A percentile compares a stretch with the other conserved stretches of the same genome.
phyloP scores from a whole-genome alignment of 2,888 invertebrate species.

The Lithophane leautieri region DNA sequence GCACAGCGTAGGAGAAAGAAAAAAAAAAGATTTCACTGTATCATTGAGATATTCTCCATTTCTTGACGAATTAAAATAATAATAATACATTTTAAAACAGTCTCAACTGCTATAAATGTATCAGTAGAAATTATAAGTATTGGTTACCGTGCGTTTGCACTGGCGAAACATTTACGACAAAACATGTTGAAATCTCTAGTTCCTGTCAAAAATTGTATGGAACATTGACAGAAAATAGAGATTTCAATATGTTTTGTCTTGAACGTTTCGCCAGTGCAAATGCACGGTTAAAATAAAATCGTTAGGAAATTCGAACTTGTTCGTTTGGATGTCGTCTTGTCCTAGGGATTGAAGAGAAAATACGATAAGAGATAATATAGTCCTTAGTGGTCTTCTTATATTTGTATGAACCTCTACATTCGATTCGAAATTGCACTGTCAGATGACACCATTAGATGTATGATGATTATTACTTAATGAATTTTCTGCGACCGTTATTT shows the following conservation, averaged over 20 bases:
- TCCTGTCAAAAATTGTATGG: too few species aligned
- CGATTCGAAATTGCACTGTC: background rate
- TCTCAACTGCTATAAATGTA: too few species aligned
- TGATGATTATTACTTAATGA: background rate
- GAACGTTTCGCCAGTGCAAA: too few species aligned
- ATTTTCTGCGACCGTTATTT: background rate
- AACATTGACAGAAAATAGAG: too few species aligned
- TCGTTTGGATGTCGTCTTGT: too few species aligned
- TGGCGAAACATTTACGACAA: too few species aligned
- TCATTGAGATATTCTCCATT: background rate
- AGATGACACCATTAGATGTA: background rate
- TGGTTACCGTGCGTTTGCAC: too few species aligned
- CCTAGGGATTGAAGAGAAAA: background rate
- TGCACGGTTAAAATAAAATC: background rate
- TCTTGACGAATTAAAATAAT: background rate
- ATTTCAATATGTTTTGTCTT: too few species aligned
- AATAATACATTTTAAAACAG: background rate
- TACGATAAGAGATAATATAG: background rate
- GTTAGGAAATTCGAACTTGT: background rate
- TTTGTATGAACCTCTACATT: background rate
- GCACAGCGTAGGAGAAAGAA: too few species aligned
- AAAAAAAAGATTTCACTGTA: too few species aligned
- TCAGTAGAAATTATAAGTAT: background rate
- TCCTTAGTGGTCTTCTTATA: background rate
- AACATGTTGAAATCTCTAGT: too few species aligned